Evolutionary conservation across 2,113 vertebrate genomes (phyloP).

Genomic region (Butorides virescens): DNA sequence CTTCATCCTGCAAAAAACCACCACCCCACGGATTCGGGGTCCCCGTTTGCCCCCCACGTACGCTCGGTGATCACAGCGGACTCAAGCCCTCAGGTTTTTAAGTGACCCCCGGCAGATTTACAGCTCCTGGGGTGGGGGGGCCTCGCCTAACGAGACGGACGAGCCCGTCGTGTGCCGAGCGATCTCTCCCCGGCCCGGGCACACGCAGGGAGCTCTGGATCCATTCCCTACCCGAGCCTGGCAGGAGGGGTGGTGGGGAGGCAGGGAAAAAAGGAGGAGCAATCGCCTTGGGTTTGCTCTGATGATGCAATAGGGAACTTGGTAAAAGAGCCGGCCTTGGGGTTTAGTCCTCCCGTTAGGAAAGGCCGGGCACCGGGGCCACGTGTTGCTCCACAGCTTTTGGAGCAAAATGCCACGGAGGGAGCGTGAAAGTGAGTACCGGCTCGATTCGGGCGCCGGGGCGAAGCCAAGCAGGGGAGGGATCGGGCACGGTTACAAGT

Average conservation of each 20-base stretch:
- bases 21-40: rapidly evolving
- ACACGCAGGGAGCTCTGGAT: background rate
- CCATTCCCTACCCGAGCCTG: background rate
- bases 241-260: background rate
- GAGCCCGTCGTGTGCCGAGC: background rate
- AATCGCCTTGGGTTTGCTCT: background rate
- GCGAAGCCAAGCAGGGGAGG: background rate
- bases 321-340: background rate
- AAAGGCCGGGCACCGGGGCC: background rate
- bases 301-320: background rate
- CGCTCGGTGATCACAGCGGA: rapidly evolving
- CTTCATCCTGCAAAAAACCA: background rate
- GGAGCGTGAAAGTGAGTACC: background rate
- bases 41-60: background rate
- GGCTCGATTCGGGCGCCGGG: background rate
- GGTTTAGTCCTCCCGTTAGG: background rate
- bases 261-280: conserved; percentile 30
- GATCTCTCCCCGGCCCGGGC: background rate
- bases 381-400: background rate
- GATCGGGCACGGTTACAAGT: rapidly evolving
- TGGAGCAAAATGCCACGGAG: background rate
- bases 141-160: background rate
- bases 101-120: background rate
- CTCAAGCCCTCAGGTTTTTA: background rate
- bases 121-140: background rate